A percentile compares a stretch with the other conserved stretches of the same genome.
Evolutionary conservation across 2,888 invertebrate species (phyloP).

Genomic region (Halictus quadricinctus): DNA sequence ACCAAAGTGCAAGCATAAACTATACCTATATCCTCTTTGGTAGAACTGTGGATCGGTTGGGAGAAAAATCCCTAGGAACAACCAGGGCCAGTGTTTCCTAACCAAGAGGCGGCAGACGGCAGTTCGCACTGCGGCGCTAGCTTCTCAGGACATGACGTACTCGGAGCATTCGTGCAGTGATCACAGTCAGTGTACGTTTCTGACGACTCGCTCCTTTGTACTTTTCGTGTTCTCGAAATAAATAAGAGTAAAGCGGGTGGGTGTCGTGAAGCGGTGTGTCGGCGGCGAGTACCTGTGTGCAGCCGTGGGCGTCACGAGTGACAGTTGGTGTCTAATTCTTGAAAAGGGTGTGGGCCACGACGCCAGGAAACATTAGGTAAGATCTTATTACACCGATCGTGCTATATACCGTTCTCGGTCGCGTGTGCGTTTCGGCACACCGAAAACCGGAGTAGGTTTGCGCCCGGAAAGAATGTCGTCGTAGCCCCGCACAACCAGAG

Average conservation of each 20-base stretch:
- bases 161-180: conserved; percentile 74
- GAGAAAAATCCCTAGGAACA: conserved; percentile 43
- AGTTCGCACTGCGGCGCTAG: conserved; percentile 67
- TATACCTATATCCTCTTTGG: not conserved
- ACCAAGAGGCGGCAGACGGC: conserved; percentile 33
- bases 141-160: conserved; percentile 72
- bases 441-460: not conserved
- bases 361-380: conserved; percentile 75
- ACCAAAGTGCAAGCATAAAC: not conserved
- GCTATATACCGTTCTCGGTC: conserved; percentile 29
- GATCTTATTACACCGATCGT: conserved; percentile 45
- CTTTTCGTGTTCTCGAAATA: conserved; percentile 59
- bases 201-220: conserved; percentile 68
- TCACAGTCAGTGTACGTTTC: conserved; percentile 75
- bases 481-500: not conserved
- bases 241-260: conserved; percentile 47
- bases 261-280: conserved; percentile 46
- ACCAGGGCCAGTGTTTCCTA: conserved; percentile 1
- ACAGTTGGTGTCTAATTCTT: conserved; percentile 64
- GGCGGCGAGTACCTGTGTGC: conserved; percentile 44
- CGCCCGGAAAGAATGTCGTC: not conserved
- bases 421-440: not conserved
- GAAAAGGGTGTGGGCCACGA: conserved; percentile 76
- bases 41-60: not conserved
- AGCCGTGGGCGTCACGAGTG: conserved; percentile 59